These are phyloP conservation scores for Microtus oregoni DNA, from an alignment of 2,113 vertebrate species.

Conservation along the genomic window DNA sequence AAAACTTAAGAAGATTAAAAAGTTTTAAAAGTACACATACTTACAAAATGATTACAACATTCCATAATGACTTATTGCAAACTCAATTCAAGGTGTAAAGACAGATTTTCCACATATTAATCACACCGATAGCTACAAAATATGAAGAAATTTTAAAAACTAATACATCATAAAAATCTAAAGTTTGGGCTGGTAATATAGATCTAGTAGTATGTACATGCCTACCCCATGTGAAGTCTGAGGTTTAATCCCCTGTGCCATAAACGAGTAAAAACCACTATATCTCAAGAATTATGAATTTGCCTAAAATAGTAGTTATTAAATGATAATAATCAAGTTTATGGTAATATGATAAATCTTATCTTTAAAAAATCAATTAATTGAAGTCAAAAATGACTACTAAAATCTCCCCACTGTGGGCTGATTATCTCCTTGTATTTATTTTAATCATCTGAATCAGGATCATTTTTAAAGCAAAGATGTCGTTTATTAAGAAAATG, in stretches of 20 bases:
- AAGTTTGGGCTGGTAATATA: not conserved
- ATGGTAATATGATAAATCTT: constrained; percentile 21
- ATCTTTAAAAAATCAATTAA: not conserved
- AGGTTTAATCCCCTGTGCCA: not conserved
- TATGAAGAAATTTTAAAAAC: not conserved
- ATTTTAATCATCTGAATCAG: not conserved
- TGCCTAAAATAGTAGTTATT: constrained; percentile 15
- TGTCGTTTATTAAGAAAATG: not conserved
- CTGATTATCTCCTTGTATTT: constrained; percentile 12
- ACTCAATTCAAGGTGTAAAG: not conserved
- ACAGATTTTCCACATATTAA: constrained; percentile 6
- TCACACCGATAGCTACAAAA: not conserved
- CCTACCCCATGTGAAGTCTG: not conserved
- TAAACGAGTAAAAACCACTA: not conserved
- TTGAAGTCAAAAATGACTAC: not conserved
- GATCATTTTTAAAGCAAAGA: not conserved
- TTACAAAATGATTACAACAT: not conserved
- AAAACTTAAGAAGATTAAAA: constrained; percentile 42
- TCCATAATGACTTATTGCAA: constrained; percentile 8
- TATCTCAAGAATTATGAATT: constrained; percentile 17
- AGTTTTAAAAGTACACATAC: not conserved
- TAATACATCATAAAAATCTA: constrained; percentile 37
- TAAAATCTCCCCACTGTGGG: not conserved
- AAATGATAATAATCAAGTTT: not conserved
- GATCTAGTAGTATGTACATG: not conserved